Conservation (phyloP, 1,140 invertebrate species). For the Cardiocondyla obscurior region DNA sequence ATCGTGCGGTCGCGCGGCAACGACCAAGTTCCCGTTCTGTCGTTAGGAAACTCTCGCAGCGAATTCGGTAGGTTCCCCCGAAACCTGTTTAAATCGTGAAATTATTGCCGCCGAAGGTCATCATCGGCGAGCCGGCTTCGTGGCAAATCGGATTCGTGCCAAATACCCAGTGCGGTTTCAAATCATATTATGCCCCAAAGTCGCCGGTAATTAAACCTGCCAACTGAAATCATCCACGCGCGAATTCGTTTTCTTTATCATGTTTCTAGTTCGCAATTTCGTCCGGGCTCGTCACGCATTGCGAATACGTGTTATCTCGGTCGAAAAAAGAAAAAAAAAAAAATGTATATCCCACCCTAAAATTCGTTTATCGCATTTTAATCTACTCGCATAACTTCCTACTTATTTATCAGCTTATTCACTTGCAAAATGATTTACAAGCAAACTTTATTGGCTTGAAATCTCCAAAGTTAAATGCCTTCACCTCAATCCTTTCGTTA, state of each 20-base stretch:
- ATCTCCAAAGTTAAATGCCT: slow-evolving; percentile 40
- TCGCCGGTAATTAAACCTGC: slow-evolving; percentile 19
- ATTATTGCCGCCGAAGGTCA: slow-evolving; percentile 47
- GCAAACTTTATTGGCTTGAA: slow-evolving; percentile 25
- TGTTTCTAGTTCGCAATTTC: neutral
- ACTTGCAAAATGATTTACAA: slow-evolving; percentile 14
- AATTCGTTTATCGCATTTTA: neutral
- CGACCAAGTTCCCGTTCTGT: slow-evolving; percentile 33
- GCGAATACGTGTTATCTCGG: too few species aligned
- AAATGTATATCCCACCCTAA: too few species aligned
- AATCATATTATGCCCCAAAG: slow-evolving; percentile 10
- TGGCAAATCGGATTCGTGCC: slow-evolving; percentile 36
- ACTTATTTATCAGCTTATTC: neutral
- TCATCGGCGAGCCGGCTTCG: slow-evolving; percentile 21
- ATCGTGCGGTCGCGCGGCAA: slow-evolving; percentile 46
- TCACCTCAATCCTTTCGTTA: slow-evolving; percentile 30
- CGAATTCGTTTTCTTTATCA: neutral
- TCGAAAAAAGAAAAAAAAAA: too few species aligned
- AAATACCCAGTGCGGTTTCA: neutral
- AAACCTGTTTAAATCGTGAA: slow-evolving; percentile 44
- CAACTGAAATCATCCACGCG: neutral
- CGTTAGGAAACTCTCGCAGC: slow-evolving; percentile 44
- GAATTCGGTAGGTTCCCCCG: slow-evolving; percentile 20
- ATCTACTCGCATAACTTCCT: slow-evolving; percentile 15
- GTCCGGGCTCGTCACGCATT: too few species aligned